A percentile compares a stretch with the other conserved stretches of the same genome.
These are phyloP conservation scores for Brassicogethes aeneus DNA, from an alignment of 2,888 invertebrate species.

Conservation along the genomic window DNA sequence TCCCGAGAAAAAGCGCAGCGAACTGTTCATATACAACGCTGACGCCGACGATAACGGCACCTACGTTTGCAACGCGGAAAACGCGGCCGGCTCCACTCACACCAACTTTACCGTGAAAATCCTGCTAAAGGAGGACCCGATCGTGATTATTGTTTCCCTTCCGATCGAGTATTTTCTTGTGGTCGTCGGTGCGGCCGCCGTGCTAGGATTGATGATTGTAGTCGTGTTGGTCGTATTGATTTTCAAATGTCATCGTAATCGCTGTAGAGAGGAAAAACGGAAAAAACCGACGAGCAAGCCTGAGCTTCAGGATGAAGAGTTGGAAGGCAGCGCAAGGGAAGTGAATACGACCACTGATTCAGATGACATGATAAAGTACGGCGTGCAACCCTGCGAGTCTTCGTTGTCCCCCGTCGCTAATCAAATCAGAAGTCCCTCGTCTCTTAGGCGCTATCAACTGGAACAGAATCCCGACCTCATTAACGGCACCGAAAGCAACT, in stretches of 20 bases:
- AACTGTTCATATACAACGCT: conserved; percentile 69
- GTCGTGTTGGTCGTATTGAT: conserved; percentile 57
- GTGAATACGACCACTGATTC: background rate
- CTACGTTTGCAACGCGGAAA: conserved; percentile 77
- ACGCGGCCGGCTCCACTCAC: conserved; percentile 67
- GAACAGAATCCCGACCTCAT: conserved; percentile 72
- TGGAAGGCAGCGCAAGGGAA: background rate
- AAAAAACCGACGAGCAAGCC: conserved; percentile 40
- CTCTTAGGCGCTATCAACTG: conserved; percentile 39
- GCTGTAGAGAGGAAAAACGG: conserved; percentile 40
- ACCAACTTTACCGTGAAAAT: conserved; percentile 77
- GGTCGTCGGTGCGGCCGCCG: conserved; percentile 53
- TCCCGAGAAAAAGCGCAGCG: conserved; percentile 64
- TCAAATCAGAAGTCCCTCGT: conserved; percentile 49
- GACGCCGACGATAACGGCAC: conserved; percentile 76
- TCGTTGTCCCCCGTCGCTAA: conserved; percentile 34
- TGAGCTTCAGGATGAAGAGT: background rate
- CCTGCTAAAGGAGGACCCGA: conserved; percentile 62
- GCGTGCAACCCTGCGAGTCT: conserved; percentile 21
- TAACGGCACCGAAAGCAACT: conserved; percentile 59
- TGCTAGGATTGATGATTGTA: conserved; percentile 54
- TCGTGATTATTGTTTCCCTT: conserved; percentile 52
- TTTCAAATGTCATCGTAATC: conserved; percentile 36
- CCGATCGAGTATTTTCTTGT: conserved; percentile 62
- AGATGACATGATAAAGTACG: conserved; percentile 14